Conservation (phyloP, 2,797 vertebrate species). For the Arctocebus calabarensis region DNA sequence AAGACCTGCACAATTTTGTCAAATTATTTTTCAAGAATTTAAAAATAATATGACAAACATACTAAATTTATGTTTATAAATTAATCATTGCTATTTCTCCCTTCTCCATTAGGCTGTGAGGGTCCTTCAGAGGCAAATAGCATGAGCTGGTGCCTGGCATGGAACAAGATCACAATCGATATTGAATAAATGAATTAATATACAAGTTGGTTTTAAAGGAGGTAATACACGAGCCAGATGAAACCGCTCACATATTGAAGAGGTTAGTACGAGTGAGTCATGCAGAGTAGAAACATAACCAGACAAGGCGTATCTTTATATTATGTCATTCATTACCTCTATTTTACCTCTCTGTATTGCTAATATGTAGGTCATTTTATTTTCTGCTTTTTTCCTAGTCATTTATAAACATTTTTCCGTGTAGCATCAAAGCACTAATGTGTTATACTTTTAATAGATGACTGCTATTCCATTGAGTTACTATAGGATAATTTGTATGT, state of each 20-base stretch:
- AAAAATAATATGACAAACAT: background rate
- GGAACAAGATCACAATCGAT: background rate
- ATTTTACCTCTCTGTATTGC: background rate
- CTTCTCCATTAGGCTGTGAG: background rate
- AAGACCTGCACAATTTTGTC: background rate
- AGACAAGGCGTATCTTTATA: background rate
- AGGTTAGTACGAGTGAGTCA: background rate
- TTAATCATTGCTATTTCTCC: background rate
- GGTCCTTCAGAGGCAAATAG: background rate
- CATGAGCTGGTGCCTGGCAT: background rate
- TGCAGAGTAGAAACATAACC: background rate
- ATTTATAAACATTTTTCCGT: slow-evolving; percentile 36
- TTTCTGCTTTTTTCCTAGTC: background rate
- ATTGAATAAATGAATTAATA: slow-evolving; percentile 23
- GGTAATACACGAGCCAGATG: background rate
- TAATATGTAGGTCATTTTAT: background rate
- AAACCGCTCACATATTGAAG: background rate
- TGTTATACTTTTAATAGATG: slow-evolving; percentile 36
- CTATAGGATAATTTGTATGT: background rate
- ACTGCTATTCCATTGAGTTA: background rate
- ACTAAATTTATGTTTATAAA: slow-evolving; percentile 28
- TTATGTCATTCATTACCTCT: background rate
- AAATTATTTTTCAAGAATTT: background rate
- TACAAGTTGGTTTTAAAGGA: background rate
- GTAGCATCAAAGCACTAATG: background rate